Evolutionary conservation across 1,140 invertebrate genomes (phyloP).

Genomic region (Macrobrachium rosenbergii): DNA sequence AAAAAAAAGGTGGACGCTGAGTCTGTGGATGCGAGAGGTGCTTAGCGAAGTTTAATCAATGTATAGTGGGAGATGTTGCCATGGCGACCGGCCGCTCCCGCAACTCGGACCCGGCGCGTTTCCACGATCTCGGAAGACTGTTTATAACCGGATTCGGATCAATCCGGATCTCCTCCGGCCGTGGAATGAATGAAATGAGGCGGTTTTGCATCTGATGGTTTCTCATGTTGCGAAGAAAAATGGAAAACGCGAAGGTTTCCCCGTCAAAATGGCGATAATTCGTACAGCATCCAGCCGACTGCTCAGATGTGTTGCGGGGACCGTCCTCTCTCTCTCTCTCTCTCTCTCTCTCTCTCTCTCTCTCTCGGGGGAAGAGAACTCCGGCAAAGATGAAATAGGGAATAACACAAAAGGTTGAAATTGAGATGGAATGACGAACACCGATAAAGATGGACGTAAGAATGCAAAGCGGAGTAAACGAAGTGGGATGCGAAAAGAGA

Average conservation of each 20-base stretch:
- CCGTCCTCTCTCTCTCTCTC: neutral
- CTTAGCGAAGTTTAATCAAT: slow-evolving; percentile 56
- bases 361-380: slow-evolving; percentile 21
- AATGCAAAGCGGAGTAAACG: neutral
- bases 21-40: slow-evolving; percentile 50
- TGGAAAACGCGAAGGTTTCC: neutral
- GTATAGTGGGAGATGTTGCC: slow-evolving; percentile 52
- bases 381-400: slow-evolving; percentile 34
- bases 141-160: neutral
- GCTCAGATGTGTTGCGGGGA: slow-evolving; percentile 19
- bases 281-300: neutral
- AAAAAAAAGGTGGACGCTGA: slow-evolving; percentile 54
- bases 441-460: slow-evolving; percentile 5
- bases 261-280: neutral
- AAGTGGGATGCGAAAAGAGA: neutral
- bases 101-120: slow-evolving; percentile 24
- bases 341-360: neutral
- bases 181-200: neutral
- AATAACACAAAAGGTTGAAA: slow-evolving; percentile 31
- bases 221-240: neutral
- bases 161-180: neutral
- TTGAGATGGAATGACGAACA: neutral
- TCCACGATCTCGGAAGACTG: slow-evolving; percentile 26
- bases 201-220: neutral
- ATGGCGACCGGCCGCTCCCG: slow-evolving; percentile 34